phyloP scores from a whole-genome alignment of 1,140 invertebrate genomes.

The Nixonia krombeini region DNA sequence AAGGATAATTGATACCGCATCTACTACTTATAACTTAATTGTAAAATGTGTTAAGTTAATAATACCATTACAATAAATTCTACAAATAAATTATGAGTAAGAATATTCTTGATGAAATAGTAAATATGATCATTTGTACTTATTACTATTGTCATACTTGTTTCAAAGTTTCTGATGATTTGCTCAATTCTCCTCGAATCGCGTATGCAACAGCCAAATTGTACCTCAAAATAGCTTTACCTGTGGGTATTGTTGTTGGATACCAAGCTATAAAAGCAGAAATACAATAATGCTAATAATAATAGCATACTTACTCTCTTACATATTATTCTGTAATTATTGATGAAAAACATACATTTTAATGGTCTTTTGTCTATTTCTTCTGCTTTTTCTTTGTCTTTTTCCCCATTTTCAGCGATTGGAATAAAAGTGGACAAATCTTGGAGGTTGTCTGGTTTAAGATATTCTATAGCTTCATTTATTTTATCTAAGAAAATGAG shows the following conservation, averaged over 20 bases:
- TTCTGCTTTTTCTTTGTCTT: constrained; percentile 59
- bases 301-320: no score
- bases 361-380: constrained; percentile 59
- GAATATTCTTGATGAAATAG: not conserved
- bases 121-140: not conserved
- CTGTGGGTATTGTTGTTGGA: constrained; percentile 77
- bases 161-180: constrained; percentile 80
- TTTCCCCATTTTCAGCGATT: constrained; percentile 58
- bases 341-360: constrained; percentile 56
- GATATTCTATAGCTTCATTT: constrained; percentile 85
- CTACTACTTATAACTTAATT: not conserved
- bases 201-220: constrained; percentile 86
- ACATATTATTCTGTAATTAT: not conserved
- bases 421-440: constrained; percentile 72
- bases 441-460: constrained; percentile 84
- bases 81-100: no score
- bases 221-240: constrained; percentile 81
- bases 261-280: constrained; percentile 75
- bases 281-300: constrained; percentile 5
- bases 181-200: constrained; percentile 82
- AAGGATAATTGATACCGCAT: not conserved
- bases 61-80: no score
- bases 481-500: constrained; percentile 88
- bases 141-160: constrained; percentile 64
- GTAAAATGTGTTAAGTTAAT: no score